phyloP scores from a whole-genome alignment of 2,113 vertebrate genomes.

The Ranitomeya imitator region DNA sequence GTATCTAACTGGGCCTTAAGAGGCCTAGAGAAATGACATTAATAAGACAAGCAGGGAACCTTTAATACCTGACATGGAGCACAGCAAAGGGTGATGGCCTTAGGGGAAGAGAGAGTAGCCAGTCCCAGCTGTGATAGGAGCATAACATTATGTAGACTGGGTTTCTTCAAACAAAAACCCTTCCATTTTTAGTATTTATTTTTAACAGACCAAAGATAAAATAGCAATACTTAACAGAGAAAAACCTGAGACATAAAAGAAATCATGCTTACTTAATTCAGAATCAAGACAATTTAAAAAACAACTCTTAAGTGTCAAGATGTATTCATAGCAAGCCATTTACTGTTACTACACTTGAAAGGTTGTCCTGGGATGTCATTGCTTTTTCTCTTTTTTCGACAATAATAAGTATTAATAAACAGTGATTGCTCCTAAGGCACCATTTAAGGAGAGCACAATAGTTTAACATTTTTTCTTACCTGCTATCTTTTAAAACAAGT shows the following conservation, averaged over 20 bases:
- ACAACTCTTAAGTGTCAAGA: neutral
- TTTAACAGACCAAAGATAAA: no score
- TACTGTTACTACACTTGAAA: neutral
- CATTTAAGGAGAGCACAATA: neutral
- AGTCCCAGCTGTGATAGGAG: no score
- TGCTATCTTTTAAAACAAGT: neutral
- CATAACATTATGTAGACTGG: no score
- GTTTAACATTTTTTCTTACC: neutral
- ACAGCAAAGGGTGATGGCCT: no score
- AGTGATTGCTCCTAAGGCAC: conserved; percentile 1
- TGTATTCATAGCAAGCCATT: neutral
- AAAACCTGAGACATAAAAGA: neutral
- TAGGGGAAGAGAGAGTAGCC: no score
- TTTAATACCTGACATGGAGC: no score
- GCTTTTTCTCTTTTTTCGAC: neutral
- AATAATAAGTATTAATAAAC: neutral
- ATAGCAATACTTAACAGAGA: neutral
- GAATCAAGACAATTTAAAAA: neutral
- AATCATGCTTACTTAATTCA: neutral
- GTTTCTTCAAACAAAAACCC: no score
- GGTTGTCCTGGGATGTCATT: neutral
- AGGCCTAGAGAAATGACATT: no score
- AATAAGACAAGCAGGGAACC: no score
- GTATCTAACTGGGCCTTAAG: no score
- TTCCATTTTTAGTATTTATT: no score